These are phyloP conservation scores for Rousettus leschenaultii DNA, from an alignment of 2,113 vertebrate species.

Conservation along the genomic window DNA sequence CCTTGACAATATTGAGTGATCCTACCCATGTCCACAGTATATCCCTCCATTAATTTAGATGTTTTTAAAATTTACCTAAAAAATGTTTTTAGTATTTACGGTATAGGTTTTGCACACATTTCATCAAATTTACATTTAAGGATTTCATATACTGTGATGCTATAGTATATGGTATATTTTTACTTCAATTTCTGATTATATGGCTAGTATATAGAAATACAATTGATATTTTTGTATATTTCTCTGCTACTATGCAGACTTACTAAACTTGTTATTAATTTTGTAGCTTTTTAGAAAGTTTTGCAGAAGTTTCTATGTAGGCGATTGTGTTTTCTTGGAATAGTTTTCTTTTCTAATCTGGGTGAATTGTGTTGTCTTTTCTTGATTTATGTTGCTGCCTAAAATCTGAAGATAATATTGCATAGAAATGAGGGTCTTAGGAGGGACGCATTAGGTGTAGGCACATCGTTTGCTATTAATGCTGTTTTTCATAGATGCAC, in stretches of 20 bases:
- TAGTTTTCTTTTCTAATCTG: background rate
- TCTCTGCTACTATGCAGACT: background rate
- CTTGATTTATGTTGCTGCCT: background rate
- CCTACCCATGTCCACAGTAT: background rate
- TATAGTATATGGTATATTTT: background rate
- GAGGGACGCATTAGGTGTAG: background rate
- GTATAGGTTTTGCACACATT: background rate
- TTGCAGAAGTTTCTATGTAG: background rate
- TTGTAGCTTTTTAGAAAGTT: background rate
- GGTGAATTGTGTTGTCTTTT: background rate
- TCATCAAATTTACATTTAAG: background rate
- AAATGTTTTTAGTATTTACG: background rate
- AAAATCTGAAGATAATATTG: background rate
- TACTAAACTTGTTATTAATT: background rate
- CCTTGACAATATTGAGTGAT: background rate
- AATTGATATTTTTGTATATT: background rate
- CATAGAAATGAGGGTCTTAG: background rate
- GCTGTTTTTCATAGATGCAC: background rate
- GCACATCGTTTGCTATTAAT: background rate
- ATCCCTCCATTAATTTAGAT: background rate
- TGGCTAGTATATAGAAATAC: background rate
- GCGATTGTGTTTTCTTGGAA: too few relatives aligned
- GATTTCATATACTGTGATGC: background rate
- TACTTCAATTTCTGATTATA: background rate
- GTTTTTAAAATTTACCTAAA: background rate